A percentile compares a stretch with the other conserved stretches of the same genome.
These are phyloP conservation scores for Galemys pyrenaicus DNA, from an alignment of 2,113 vertebrate genomes.

Conservation along the genomic window DNA sequence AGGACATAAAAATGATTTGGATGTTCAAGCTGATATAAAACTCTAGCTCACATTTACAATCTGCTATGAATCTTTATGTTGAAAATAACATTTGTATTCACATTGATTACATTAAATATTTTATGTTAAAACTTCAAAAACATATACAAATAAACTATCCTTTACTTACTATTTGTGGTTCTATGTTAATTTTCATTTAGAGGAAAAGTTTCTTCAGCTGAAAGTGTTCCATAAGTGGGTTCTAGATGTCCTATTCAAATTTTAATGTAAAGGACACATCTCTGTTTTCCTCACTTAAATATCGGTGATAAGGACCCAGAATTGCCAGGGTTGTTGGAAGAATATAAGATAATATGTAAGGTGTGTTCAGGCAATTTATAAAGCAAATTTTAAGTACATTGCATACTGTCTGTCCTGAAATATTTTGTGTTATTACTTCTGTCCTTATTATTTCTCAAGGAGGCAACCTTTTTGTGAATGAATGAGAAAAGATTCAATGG, in stretches of 20 bases:
- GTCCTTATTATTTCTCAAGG: constrained; percentile 27
- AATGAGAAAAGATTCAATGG: not conserved
- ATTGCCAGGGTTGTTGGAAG: not conserved
- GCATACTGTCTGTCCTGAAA: constrained; percentile 7
- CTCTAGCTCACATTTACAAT: not conserved
- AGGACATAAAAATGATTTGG: constrained; percentile 31
- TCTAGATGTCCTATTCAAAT: not conserved
- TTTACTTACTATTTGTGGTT: not conserved
- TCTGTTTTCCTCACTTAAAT: constrained; percentile 21
- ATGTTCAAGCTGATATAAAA: not conserved
- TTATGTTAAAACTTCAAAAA: not conserved
- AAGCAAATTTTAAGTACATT: constrained; percentile 59
- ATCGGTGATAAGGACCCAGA: not conserved
- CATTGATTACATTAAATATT: not conserved
- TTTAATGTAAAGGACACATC: not conserved
- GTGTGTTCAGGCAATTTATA: constrained; percentile 63
- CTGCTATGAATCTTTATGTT: not conserved
- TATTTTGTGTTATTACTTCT: constrained; percentile 52
- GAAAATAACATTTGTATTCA: not conserved
- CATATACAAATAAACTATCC: not conserved
- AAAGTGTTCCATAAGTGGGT: not conserved
- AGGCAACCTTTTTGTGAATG: not conserved
- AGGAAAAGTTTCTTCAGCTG: not conserved
- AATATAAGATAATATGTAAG: constrained; percentile 19
- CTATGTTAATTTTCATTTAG: not conserved